Percentiles rank a stretch among this genome's conserved stretches.
phyloP scores from a whole-genome alignment of 2,797 vertebrate species.

The Catamblyrhynchus diadema region DNA sequence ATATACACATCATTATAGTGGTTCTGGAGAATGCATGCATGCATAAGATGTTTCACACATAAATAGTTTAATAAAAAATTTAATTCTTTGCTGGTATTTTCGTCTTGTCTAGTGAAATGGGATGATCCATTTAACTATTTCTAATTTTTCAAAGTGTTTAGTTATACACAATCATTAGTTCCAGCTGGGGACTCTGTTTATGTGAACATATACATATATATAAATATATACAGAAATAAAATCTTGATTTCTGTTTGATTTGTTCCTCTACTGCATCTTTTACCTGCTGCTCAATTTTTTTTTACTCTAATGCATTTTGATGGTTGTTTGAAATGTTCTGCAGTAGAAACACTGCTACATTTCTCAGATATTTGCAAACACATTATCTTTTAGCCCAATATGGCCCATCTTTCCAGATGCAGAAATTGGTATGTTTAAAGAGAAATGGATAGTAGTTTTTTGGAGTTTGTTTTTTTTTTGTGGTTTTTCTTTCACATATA shows the following conservation, averaged over 20 bases:
- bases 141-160: background rate
- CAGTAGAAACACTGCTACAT: background rate
- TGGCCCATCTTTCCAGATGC: background rate
- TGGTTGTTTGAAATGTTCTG: background rate
- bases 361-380: background rate
- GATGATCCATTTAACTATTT: background rate
- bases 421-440: background rate
- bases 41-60: background rate
- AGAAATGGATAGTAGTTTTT: fast-evolving
- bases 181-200: background rate
- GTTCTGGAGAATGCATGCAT: background rate
- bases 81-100: background rate
- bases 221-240: background rate
- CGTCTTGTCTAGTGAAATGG: background rate
- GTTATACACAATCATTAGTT: background rate
- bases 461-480: background rate
- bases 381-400: background rate
- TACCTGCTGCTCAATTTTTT: background rate
- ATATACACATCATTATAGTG: background rate
- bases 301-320: background rate
- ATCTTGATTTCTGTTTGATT: background rate
- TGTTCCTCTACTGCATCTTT: background rate
- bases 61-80: background rate
- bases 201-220: background rate
- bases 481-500: background rate